A percentile compares a stretch with the other conserved stretches of the same genome.
These are phyloP conservation scores for Vicugna pacos DNA, from an alignment of 2,113 vertebrate genomes.

Conservation along the genomic window DNA sequence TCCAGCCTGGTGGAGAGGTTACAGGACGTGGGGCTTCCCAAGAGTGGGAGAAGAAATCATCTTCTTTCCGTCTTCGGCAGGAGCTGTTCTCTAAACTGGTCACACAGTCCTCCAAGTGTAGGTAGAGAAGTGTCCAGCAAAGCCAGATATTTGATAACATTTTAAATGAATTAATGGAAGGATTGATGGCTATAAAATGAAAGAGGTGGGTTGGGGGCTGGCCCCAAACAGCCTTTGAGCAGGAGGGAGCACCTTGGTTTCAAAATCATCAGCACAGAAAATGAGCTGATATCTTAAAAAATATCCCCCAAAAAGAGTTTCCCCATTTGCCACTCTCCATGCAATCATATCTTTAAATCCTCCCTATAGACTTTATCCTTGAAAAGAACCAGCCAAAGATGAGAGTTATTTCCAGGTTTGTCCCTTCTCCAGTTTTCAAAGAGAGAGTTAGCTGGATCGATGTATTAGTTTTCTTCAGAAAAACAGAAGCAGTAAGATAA, in stretches of 20 bases:
- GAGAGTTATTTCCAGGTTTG: background rate
- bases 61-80: background rate
- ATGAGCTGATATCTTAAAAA: background rate
- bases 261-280: background rate
- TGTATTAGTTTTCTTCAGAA: background rate
- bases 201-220: background rate
- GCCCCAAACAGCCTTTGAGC: background rate
- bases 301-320: background rate
- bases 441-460: background rate
- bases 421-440: background rate
- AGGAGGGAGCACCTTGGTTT: background rate
- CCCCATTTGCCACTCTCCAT: background rate
- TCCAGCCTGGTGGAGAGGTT: background rate
- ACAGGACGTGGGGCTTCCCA: no score
- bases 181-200: background rate
- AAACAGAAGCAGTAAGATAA: background rate
- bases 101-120: background rate
- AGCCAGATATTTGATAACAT: background rate
- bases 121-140: background rate
- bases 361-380: background rate
- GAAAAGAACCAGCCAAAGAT: background rate
- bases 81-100: background rate
- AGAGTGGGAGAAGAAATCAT: accelerated
- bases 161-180: background rate
- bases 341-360: background rate